Conservation (phyloP, 2,113 vertebrate genomes). For the Labrus mixtus region DNA sequence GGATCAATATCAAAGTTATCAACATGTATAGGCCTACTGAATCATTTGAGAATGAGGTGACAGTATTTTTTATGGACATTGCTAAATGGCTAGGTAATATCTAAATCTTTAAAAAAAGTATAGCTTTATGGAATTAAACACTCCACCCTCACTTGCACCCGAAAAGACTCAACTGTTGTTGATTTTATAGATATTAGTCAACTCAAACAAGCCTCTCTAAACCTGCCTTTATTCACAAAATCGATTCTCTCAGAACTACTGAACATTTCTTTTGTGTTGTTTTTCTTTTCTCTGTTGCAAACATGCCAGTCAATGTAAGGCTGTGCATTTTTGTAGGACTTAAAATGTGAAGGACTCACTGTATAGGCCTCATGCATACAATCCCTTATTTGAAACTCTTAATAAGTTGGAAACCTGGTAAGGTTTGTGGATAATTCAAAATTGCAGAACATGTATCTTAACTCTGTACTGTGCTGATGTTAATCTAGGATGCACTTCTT, state of each 20-base stretch:
- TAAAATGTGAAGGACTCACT: conserved; percentile 10
- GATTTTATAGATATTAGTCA: conserved; percentile 14
- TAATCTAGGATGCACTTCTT: conserved; percentile 44
- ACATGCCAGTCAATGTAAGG: conserved; percentile 26
- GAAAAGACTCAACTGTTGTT: conserved; percentile 25
- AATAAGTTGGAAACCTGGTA: conserved; percentile 3
- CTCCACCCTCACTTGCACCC: conserved; percentile 26
- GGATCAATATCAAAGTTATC: conserved; percentile 17
- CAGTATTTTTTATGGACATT: not conserved
- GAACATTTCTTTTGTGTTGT: not conserved
- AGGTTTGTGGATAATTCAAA: conserved; percentile 46
- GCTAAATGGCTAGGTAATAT: conserved; percentile 3
- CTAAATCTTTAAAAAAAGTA: conserved; percentile 3
- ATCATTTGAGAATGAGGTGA: conserved; percentile 27
- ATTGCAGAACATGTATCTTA: conserved; percentile 45
- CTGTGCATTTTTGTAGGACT: conserved; percentile 21
- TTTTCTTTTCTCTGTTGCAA: conserved; percentile 31
- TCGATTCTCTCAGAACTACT: conserved; percentile 1
- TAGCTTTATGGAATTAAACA: conserved; percentile 19
- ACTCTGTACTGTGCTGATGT: conserved; percentile 60
- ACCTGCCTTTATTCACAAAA: conserved; percentile 31
- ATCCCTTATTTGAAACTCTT: conserved; percentile 6
- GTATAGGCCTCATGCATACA: conserved; percentile 4
- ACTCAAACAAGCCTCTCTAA: conserved; percentile 34
- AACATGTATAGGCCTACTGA: conserved; percentile 20